phyloP scores from a whole-genome alignment of 2,797 vertebrate species.

The Cossypha dichroa region DNA sequence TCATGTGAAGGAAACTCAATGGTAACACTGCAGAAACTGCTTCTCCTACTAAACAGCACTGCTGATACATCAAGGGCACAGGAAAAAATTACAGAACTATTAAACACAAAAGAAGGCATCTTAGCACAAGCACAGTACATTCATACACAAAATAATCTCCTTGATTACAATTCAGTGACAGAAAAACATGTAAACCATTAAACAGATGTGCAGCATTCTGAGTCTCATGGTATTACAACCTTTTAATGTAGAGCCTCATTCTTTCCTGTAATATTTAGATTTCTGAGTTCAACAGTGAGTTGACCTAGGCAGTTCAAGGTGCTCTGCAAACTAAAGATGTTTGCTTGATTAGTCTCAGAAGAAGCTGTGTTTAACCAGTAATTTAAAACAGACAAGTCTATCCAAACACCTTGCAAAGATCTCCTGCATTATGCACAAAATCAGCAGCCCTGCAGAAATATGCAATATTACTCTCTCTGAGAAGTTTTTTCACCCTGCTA shows the following conservation, averaged over 20 bases:
- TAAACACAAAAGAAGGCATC: background rate
- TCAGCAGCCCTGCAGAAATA: background rate
- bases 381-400: background rate
- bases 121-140: background rate
- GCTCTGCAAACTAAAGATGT: background rate
- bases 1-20: background rate
- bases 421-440: background rate
- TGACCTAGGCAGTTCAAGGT: background rate
- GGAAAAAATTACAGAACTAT: background rate
- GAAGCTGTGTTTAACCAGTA: background rate
- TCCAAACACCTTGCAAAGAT: background rate
- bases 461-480: background rate
- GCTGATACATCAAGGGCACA: background rate
- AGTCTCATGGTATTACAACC: background rate
- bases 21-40: background rate
- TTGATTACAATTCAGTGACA: background rate
- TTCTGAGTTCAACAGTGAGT: background rate
- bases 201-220: background rate
- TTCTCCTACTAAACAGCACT: background rate
- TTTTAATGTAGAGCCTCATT: background rate
- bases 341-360: background rate
- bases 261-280: background rate
- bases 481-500: background rate
- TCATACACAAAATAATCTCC: background rate
- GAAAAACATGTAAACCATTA: background rate